A percentile compares a stretch with the other conserved stretches of the same genome.
phyloP scores from a whole-genome alignment of 2,113 vertebrate genomes.

The Calypte anna region DNA sequence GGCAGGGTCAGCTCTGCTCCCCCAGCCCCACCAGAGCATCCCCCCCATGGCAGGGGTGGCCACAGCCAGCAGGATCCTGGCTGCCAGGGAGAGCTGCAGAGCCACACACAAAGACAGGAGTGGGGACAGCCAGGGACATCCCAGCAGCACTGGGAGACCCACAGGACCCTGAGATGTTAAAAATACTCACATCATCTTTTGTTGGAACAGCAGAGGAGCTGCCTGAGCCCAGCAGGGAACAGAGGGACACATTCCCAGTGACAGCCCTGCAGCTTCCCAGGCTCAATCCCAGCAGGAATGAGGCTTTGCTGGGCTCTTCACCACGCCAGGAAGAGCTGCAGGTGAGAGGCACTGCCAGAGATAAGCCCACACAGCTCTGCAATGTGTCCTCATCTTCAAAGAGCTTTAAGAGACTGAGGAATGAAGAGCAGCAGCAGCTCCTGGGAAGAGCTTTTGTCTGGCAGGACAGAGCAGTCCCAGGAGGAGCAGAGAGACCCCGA shows the following conservation, averaged over 20 bases:
- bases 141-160: not conserved
- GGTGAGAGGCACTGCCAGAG: not conserved
- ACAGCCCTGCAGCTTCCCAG: not conserved
- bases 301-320: not conserved
- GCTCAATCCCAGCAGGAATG: not conserved
- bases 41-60: rapidly evolving
- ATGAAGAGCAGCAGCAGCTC: not conserved
- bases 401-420: not conserved
- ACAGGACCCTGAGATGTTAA: not conserved
- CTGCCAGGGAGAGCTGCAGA: not conserved
- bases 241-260: rapidly evolving
- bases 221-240: not conserved
- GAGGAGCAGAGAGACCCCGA: too few species aligned
- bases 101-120: not conserved
- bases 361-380: rapidly evolving
- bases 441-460: not conserved
- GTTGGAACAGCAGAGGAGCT: not conserved
- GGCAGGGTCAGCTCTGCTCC: not conserved
- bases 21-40: not conserved
- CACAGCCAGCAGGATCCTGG: not conserved
- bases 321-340: not conserved
- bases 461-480: rapidly evolving
- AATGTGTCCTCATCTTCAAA: not conserved
- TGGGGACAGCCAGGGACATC: not conserved
- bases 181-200: not conserved